Conservation (phyloP, 2,113 vertebrate species). For the Forbesichthys agassizii region DNA sequence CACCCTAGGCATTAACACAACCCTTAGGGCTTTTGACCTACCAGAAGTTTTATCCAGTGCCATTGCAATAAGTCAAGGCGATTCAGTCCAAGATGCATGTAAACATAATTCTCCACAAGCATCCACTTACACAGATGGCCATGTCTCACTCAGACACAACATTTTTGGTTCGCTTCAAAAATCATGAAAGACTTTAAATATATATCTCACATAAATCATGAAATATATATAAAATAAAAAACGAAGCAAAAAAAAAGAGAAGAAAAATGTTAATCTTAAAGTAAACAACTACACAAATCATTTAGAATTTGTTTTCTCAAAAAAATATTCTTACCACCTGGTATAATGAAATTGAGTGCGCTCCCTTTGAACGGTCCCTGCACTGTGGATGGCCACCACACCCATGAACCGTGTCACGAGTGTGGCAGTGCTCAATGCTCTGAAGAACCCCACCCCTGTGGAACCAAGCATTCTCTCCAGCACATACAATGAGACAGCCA, state of each 20-base stretch:
- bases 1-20: not conserved
- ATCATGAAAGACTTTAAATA: conserved; percentile 60
- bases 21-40: not conserved
- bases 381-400: conserved; percentile 33
- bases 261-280: conserved; percentile 16
- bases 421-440: conserved; percentile 31
- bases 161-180: conserved; percentile 76
- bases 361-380: conserved; percentile 7
- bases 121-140: conserved; percentile 1
- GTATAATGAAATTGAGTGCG: conserved; percentile 26
- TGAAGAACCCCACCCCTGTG: conserved; percentile 19
- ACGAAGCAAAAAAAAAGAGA: conserved; percentile 29
- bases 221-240: conserved; percentile 35
- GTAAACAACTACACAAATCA: conserved; percentile 65
- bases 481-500: conserved; percentile 22
- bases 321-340: conserved; percentile 51
- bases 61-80: not conserved
- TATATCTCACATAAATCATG: conserved; percentile 64
- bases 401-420: conserved; percentile 16
- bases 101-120: conserved; percentile 16
- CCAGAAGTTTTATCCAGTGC: not conserved
- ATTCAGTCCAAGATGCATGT: conserved; percentile 28
- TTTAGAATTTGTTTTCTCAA: conserved; percentile 44
- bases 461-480: conserved; percentile 22
- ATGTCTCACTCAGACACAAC: conserved; percentile 35